Base-by-base conservation (phyloP, 2,888 invertebrate species). In the Dorcus hopei region DNA sequence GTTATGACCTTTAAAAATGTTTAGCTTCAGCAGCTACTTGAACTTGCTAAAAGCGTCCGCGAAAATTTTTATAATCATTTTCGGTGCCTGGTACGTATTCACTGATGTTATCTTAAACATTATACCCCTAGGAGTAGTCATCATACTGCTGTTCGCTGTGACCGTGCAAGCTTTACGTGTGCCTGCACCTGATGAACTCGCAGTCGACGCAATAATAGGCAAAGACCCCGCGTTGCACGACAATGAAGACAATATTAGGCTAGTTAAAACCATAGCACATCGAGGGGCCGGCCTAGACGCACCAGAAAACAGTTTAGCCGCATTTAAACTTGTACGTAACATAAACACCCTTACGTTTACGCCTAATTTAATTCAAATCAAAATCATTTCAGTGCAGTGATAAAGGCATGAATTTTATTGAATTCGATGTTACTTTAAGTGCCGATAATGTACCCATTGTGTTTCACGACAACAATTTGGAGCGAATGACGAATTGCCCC, bases 281-380 rank as follows among this genome's bases (percentile, higher is more conserved):
- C 82, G 91, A 71, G 91, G 90, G 3, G 89, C 87, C 9, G 86
- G 85, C 2, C 78, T 87, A 45, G 91, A 92, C 78, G 91, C 88
- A 3, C 92, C 92, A 0, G 92, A 92, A 77, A 92, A 92, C 75
- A 91, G 88, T 63, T 73, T 91, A 63, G 82, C 83, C 54, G 91
- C 91, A 1, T 86, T 91, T 68, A 83, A 84, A 79, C 82, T 85
- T 77, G 88, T 88, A 74, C 80, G 48, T 47, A 54, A 50, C 14
- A 45, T 39, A 52, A 14, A 41, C 38, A 43, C 11, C 3, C 2
- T 38, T 6, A 42, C 14, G 49, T 11, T 11, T 49, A 38, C 26
- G 7, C 26, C 40, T 9, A 9, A 26, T 11, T 54, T 49, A 51
- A 54, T 33, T 33, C 26, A 33, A 7, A 33, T 6, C 26, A 7